Conservation (phyloP, 23 tunicate species). For the Pegea sp. region DNA sequence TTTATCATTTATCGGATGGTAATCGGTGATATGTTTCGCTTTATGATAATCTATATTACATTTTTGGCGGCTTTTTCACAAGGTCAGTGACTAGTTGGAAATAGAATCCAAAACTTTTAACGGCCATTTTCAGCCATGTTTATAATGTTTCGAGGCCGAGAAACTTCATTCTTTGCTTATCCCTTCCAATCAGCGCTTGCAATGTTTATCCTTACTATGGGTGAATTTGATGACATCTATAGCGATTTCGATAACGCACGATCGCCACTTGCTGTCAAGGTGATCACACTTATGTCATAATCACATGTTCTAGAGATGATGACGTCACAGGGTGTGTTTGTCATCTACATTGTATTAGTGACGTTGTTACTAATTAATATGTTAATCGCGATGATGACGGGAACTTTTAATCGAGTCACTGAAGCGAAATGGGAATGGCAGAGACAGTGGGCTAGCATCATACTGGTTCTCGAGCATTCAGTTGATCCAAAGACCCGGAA, state of each 20-base stretch:
- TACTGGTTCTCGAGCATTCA: too few species aligned
- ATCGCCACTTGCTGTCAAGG: slow-evolving; percentile 54
- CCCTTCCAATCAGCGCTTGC: slow-evolving; percentile 43
- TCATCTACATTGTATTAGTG: slow-evolving; percentile 51
- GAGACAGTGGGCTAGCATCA: slow-evolving; percentile 92
- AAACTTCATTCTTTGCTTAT: slow-evolving; percentile 22
- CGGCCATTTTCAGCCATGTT: slow-evolving; percentile 81
- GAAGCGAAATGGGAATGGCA: slow-evolving; percentile 92
- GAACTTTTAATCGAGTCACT: slow-evolving; percentile 62
- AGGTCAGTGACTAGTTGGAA: too few species aligned
- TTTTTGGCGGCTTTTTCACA: slow-evolving; percentile 80
- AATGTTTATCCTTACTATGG: slow-evolving; percentile 77
- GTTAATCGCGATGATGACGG: slow-evolving; percentile 82
- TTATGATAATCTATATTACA: slow-evolving; percentile 45
- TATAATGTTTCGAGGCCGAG: slow-evolving; percentile 43
- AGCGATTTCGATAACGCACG: slow-evolving; percentile 38
- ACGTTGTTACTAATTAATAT: slow-evolving; percentile 46
- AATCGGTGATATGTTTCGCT: slow-evolving; percentile 60
- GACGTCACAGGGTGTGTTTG: slow-evolving; percentile 20
- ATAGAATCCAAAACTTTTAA: too few species aligned
- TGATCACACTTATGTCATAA: slow-evolving; percentile 1
- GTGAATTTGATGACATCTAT: slow-evolving; percentile 68
- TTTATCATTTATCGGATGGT: slow-evolving; percentile 79
- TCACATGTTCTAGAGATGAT: background rate
- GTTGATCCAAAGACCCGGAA: too few species aligned